Evolutionary conservation across 2,888 invertebrate species (phyloP).

Genomic region (Perizoma flavofasciatum): DNA sequence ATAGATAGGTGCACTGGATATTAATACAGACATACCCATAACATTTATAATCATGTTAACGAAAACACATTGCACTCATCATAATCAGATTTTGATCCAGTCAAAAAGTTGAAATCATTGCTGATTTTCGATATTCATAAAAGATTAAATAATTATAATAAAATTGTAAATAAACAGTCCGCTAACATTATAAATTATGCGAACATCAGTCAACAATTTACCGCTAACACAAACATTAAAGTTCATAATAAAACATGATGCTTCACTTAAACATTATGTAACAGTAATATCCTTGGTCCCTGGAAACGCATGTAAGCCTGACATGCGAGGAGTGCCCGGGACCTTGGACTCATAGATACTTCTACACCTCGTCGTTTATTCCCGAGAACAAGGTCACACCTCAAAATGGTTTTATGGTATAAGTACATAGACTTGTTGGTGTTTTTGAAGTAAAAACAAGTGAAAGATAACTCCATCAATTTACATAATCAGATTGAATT

Average conservation of each 20-base stretch:
- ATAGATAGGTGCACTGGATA: conserved; percentile 57
- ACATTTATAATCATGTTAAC: conserved; percentile 53
- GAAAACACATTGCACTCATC: conserved; percentile 70
- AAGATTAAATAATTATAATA: conserved; percentile 57
- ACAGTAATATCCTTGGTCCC: conserved; percentile 12
- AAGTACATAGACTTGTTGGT: not conserved
- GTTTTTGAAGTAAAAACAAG: not conserved
- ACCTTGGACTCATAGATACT: not conserved
- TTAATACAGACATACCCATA: conserved; percentile 61
- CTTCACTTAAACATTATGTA: conserved; percentile 26
- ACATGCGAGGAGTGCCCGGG: not conserved
- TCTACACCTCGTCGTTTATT: conserved; percentile 9
- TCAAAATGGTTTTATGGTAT: not conserved
- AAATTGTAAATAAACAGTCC: conserved; percentile 61
- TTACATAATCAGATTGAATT: conserved; percentile 9
- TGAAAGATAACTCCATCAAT: conserved; percentile 1
- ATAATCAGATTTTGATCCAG: conserved; percentile 81
- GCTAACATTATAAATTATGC: conserved; percentile 71
- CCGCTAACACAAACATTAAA: conserved; percentile 29
- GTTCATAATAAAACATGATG: conserved; percentile 28
- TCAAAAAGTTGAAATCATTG: conserved; percentile 59
- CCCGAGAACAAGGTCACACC: not conserved
- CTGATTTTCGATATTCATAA: conserved; percentile 38
- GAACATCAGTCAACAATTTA: conserved; percentile 70
- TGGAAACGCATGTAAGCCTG: not conserved